phyloP scores from a whole-genome alignment of 2,888 invertebrate genomes.

The Venusia cambrica region DNA sequence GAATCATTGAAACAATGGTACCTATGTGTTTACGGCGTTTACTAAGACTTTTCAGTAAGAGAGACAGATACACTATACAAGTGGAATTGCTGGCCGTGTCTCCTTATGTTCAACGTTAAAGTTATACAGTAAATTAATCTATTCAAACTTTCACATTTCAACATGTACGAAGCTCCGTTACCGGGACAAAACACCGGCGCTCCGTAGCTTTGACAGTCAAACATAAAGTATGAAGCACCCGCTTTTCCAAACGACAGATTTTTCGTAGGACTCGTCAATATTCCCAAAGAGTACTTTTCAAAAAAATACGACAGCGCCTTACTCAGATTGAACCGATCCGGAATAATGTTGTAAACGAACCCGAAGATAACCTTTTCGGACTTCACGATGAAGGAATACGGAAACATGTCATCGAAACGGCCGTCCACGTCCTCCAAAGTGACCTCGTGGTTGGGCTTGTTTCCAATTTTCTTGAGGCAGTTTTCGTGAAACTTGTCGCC shows the following conservation, averaged over 20 bases:
- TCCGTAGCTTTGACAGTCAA: conserved; percentile 83
- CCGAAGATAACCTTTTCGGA: conserved; percentile 82
- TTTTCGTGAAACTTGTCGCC: conserved; percentile 81
- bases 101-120: conserved; percentile 79
- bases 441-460: conserved; percentile 78
- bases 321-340: conserved; percentile 82
- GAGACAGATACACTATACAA: conserved; percentile 57
- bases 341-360: conserved; percentile 79
- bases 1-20: no score
- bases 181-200: conserved; percentile 82
- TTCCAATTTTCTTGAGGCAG: conserved; percentile 64
- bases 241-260: conserved; percentile 77
- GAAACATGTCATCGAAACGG: conserved; percentile 77
- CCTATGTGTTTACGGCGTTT: no score
- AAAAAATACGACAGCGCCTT: conserved; percentile 83
- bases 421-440: conserved; percentile 77
- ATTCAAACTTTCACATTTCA: conserved; percentile 82
- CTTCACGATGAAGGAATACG: conserved; percentile 79
- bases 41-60: conserved; percentile 53
- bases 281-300: conserved; percentile 72
- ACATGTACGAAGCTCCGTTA: conserved; percentile 80
- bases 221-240: conserved; percentile 83
- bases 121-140: conserved; percentile 83
- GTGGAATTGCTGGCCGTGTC: conserved; percentile 78
- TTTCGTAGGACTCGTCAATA: conserved; percentile 76